Evolutionary conservation across 2,888 invertebrate species (phyloP).

Genomic region (Rhimphoctona megacephalus): DNA sequence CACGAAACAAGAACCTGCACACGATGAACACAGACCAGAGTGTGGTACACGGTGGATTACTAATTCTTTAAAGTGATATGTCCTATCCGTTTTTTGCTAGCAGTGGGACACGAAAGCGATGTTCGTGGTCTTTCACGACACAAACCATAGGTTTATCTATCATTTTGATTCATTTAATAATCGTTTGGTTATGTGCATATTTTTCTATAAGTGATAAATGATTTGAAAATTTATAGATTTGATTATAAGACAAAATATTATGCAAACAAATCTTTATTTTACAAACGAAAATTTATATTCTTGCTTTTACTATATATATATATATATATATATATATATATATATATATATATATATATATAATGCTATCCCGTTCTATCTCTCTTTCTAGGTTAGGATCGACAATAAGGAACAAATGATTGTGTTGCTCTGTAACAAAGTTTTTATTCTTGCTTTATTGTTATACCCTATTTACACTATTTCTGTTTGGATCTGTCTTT

Average conservation of each 20-base stretch:
- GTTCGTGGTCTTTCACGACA: not conserved
- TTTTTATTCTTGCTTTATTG: not conserved
- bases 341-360: no score
- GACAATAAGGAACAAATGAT: not conserved
- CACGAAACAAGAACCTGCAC: slow-evolving; percentile 34
- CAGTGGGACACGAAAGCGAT: not conserved
- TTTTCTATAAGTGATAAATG: not conserved
- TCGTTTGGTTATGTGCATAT: not conserved
- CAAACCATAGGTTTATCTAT: not conserved
- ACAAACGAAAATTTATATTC: not conserved
- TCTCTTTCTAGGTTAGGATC: not conserved
- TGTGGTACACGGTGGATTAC: slow-evolving; percentile 32
- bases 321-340: no score
- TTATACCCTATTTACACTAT: slow-evolving; percentile 2
- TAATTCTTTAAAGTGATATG: slow-evolving; percentile 43
- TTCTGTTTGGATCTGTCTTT: slow-evolving; percentile 12
- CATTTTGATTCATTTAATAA: not conserved
- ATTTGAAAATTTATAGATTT: not conserved
- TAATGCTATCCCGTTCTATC: not conserved
- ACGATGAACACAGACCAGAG: slow-evolving; percentile 24
- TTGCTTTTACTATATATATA: not conserved
- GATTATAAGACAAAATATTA: not conserved
- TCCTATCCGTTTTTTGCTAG: slow-evolving; percentile 37
- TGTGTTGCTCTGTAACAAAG: slow-evolving; percentile 9
- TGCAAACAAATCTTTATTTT: not conserved